Base-by-base conservation (phyloP, 2,797 vertebrate genomes). In the Siniperca undulata region DNA sequence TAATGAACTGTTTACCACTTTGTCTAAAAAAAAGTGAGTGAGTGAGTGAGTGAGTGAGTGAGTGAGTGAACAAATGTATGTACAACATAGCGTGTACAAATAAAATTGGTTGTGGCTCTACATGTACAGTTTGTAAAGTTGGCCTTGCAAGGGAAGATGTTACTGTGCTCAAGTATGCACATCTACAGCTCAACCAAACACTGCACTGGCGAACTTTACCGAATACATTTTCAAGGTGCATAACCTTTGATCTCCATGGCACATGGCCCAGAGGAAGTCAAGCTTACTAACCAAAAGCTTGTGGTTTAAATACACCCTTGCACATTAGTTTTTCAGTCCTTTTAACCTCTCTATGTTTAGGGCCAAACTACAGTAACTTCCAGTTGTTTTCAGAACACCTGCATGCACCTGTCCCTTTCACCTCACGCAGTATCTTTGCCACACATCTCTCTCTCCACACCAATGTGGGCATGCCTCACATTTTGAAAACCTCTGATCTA, bases 221-320 rank as follows among this genome's bases (percentile, higher is more conserved):
- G 13, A 64, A 42, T 19, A 58, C 6, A 48, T 58, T 8, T 65
- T 27, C 27, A 36, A 19, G 11, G 34, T 66, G 14, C 22, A 74
- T 40, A n/a, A 19, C 19, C 38, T 38, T 19, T 36, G 44, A 42
- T 40, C 42, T 22, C 62, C 22, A 59, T 58, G 17, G n/a, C 42
- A 53, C 50, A 24, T 46, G 42, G 69, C 53, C 55, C 30, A n/a
- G 30, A 73, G 70, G 30, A 50, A 27, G n/a, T 22, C 30, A 62
- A 48, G 40, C 38, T 27, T 22, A 52, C 67, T 42, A 27, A 60
- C 36, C 20, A 40, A 42, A 50, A 40, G 48, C 50, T 50, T 24
- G 30, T 30, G 30, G 30, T 30, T 30, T 30, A 38, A 20, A 58
- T 5, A 56, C 13, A 42, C 36, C 2, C 16, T 59, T 73, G 56